A percentile compares a stretch with the other conserved stretches of the same genome.
Evolutionary conservation across 2,888 invertebrate species (phyloP).

Genomic region (Argyresthia goedartella): DNA sequence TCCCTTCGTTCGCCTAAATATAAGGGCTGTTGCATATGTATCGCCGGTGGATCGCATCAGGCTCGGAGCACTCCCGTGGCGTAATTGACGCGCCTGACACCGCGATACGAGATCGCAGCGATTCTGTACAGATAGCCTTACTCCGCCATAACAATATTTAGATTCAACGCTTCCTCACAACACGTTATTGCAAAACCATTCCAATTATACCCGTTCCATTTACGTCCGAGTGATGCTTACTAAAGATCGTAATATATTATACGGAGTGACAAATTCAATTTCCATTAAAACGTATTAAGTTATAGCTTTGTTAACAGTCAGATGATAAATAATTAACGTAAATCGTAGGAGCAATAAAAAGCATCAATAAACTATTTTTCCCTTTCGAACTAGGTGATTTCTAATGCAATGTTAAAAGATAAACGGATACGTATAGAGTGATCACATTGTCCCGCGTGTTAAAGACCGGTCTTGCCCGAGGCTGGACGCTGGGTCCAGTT

Average conservation of each 20-base stretch:
- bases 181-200: constrained; percentile 14
- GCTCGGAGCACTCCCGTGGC: constrained; percentile 34
- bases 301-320: too few relatives aligned
- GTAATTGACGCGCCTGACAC: constrained; percentile 67
- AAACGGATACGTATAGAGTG: constrained; percentile 58
- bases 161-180: constrained; percentile 14
- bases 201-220: constrained; percentile 11
- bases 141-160: constrained; percentile 46
- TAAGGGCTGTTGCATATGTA: constrained; percentile 26
- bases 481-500: constrained; percentile 17
- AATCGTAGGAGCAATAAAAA: too few relatives aligned
- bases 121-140: constrained; percentile 49
- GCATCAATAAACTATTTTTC: too few relatives aligned
- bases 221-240: too few relatives aligned
- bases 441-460: constrained; percentile 63
- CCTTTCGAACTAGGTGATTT: too few relatives aligned
- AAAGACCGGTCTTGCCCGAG: constrained; percentile 55
- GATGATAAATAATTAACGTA: too few relatives aligned
- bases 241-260: too few relatives aligned
- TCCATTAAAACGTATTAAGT: not conserved
- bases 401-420: constrained; percentile 19
- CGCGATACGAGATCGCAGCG: constrained; percentile 52
- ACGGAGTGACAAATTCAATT: not conserved
- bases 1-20: not conserved
- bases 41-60: constrained; percentile 38